Evolutionary conservation across 2,113 vertebrate genomes (phyloP), one percentile per base, ranked within the genome.

Genomic region (Passer montanus): DNA sequence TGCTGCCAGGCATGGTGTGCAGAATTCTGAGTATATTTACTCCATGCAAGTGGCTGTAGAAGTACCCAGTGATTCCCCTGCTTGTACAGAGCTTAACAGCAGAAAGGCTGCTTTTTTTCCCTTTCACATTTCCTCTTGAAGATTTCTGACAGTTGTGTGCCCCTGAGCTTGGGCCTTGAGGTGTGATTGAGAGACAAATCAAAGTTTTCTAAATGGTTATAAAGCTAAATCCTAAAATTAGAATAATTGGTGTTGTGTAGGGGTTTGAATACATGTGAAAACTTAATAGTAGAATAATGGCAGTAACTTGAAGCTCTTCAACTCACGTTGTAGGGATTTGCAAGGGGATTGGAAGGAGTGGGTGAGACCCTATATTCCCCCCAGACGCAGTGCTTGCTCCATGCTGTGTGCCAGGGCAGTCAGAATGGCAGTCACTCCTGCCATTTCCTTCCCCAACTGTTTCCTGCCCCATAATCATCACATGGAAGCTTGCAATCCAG

Each of bases 361-460:
- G 16, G 15, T 77, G 41, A 44, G 50, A 76, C 31, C 11, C 46
- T 44, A 5, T 14, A 56, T 55, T 35, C 5, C 3, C 20, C 18
- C 14, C 43, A 4, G 2, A 20, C 21, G 12, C 37, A 74, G 50
- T 2, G 0, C 24, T 33, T 2, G 1, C 23, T 39, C 35, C 0
- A 0, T 52, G 33, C 26, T 3, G 0, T n/a, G 27, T 53, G 52
- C 21, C 47, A n/a, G 39, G 43, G 43, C 39, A 47, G 20, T 46
- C 3, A 41, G 41, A 41, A 41, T 41, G 41, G 41, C 41, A 0
- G 31, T 11, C 6, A 23, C 33, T 59, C 39, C 81, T 46, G 44
- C 20, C 33, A 12, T 35, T 60, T 87, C 50, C 49, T 78, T 44
- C 23, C 27, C 5, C 14, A 50, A 0, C 13, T 12, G n/a, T 2